Percentiles rank a stretch among this genome's conserved stretches.
These are phyloP conservation scores for Macaria notata DNA, from an alignment of 2,888 invertebrate species.

Conservation along the genomic window DNA sequence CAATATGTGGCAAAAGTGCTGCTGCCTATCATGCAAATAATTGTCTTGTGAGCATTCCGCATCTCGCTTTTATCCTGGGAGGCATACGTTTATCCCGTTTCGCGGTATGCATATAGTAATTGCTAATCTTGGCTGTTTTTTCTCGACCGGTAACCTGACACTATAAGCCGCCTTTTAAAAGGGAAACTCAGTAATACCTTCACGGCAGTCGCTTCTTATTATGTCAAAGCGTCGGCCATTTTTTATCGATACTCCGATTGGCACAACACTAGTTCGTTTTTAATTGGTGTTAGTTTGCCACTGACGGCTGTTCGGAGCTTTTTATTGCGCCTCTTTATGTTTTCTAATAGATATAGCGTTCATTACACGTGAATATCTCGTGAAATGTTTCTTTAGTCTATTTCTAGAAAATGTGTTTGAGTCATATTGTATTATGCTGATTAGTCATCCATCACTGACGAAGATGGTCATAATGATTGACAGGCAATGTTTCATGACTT, in stretches of 20 bases:
- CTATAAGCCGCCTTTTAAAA: conserved; percentile 66
- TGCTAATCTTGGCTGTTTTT: conserved; percentile 55
- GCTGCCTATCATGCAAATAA: too few species aligned
- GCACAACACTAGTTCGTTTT: conserved; percentile 64
- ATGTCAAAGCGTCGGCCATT: conserved; percentile 52
- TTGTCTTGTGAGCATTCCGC: conserved; percentile 30
- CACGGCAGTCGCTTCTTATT: conserved; percentile 69
- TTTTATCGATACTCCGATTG: conserved; percentile 60
- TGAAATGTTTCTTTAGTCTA: not conserved
- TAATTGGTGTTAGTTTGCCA: conserved; percentile 56
- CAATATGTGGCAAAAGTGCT: too few species aligned
- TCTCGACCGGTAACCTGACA: conserved; percentile 61
- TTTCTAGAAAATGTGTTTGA: not conserved
- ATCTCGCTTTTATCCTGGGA: conserved; percentile 51
- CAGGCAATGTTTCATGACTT: not conserved
- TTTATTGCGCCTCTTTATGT: conserved; percentile 24
- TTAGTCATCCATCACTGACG: conserved; percentile 5
- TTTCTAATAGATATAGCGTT: conserved; percentile 12
- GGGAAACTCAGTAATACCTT: conserved; percentile 71
- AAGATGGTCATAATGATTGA: not conserved
- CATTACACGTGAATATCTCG: conserved; percentile 9
- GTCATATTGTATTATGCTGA: conserved; percentile 1
- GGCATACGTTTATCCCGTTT: conserved; percentile 55
- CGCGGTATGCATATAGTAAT: conserved; percentile 53
- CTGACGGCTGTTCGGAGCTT: conserved; percentile 33